Evolutionary conservation across 2,888 invertebrate genomes (phyloP).

Genomic region (Stenoptilia bipunctidactyla): DNA sequence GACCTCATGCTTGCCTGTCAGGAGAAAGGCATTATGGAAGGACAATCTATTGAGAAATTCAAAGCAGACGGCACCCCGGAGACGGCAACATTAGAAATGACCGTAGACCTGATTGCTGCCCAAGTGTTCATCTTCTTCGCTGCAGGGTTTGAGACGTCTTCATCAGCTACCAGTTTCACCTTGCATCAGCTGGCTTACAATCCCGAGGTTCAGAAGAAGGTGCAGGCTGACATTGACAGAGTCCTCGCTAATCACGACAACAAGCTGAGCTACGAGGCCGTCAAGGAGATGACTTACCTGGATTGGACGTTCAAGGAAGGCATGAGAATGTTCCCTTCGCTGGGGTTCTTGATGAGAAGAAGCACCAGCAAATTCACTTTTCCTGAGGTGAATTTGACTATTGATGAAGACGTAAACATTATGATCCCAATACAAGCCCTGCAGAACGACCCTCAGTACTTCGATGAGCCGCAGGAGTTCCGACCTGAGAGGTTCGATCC

Average conservation of each 20-base stretch:
- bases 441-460: slow-evolving; percentile 23
- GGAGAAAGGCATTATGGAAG: slow-evolving; percentile 22
- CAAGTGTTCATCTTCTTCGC: slow-evolving; percentile 28
- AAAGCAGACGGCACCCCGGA: slow-evolving; percentile 21
- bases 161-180: slow-evolving; percentile 28
- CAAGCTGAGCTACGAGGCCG: slow-evolving; percentile 25
- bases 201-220: slow-evolving; percentile 28
- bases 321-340: slow-evolving; percentile 20
- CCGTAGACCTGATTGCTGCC: slow-evolving; percentile 22
- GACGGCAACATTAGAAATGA: slow-evolving; percentile 21
- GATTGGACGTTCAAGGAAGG: slow-evolving; percentile 26
- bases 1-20: slow-evolving; percentile 24
- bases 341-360: slow-evolving; percentile 17
- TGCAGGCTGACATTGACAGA: slow-evolving; percentile 31
- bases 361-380: slow-evolving; percentile 19
- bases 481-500: slow-evolving; percentile 22
- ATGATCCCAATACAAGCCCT: slow-evolving; percentile 23
- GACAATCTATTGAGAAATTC: slow-evolving; percentile 23
- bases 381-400: slow-evolving; percentile 19
- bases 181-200: slow-evolving; percentile 33
- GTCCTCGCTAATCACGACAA: slow-evolving; percentile 21
- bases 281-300: slow-evolving; percentile 27
- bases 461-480: slow-evolving; percentile 21
- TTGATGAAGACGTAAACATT: slow-evolving; percentile 20
- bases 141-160: slow-evolving; percentile 41